These are phyloP conservation scores for Lasioglossum calceatum DNA, from an alignment of 2,888 invertebrate species.

Conservation along the genomic window DNA sequence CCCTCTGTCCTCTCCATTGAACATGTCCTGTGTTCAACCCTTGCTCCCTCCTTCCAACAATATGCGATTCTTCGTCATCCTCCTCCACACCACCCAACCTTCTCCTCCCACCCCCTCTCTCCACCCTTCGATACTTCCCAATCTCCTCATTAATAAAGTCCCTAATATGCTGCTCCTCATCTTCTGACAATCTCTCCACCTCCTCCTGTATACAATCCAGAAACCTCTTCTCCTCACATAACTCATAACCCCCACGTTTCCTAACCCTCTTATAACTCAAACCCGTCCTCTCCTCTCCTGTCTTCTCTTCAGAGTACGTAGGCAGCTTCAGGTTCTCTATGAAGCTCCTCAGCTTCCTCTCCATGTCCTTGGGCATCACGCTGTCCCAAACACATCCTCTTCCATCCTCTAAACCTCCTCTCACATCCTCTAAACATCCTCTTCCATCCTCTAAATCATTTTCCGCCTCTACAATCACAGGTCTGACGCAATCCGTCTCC, in stretches of 20 bases:
- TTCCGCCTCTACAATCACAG: background rate
- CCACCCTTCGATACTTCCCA: constrained; percentile 80
- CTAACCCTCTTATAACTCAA: constrained; percentile 84
- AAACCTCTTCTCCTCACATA: constrained; percentile 87
- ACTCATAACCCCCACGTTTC: constrained; percentile 86
- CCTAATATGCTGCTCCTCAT: constrained; percentile 83
- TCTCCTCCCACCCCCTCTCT: background rate
- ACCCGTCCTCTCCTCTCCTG: constrained; percentile 60
- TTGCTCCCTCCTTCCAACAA: background rate
- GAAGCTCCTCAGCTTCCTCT: constrained; percentile 78
- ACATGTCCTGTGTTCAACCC: too few relatives aligned
- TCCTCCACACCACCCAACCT: background rate
- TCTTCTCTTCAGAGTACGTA: constrained; percentile 58
- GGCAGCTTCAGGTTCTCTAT: constrained; percentile 79
- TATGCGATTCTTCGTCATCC: background rate
- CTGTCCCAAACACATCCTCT: constrained; percentile 53
- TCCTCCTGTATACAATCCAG: constrained; percentile 93
- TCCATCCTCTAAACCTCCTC: background rate
- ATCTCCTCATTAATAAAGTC: constrained; percentile 86
- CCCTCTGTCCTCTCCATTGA: background rate
- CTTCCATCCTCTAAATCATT: background rate
- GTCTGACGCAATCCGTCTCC: constrained; percentile 69
- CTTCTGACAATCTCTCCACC: constrained; percentile 88
- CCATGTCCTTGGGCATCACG: constrained; percentile 78
- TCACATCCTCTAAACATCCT: background rate